Base-by-base conservation (phyloP, 1,140 invertebrate genomes). In the Drosophila kanapiae region DNA sequence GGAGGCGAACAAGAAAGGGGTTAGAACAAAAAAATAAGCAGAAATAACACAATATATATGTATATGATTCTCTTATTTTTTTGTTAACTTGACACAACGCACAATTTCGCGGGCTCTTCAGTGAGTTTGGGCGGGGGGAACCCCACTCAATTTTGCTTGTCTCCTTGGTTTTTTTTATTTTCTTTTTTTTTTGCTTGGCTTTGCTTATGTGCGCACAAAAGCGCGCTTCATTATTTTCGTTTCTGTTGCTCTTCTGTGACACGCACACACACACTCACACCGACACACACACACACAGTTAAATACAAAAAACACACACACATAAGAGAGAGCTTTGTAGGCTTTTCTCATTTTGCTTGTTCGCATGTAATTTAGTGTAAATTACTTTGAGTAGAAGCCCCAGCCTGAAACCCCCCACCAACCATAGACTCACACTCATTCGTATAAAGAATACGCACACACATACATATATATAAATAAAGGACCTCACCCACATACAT, bases 301-400 rank as follows among this genome's bases (percentile, higher is more conserved):
- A 54, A 45, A 18, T 23, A 78, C 38, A 57, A 27, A 64, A 60
- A 47, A 63, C 38, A 51, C 45, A 57, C 40, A 57, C 29, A 48
- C 51, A 63, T 45, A 62, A 37, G 53, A 27, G 35, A 68, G 47
- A 70, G 47, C 70, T 78, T 82, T 79, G 80, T 72, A 79, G 59
- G 60, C 60, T 58, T 75, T 79, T 68, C 78, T 72, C 70, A 72
- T 72, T 72, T 71, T 43, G 59, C 80, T 83, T 83, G 80, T 83
- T 78, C 76, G 80, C 82, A 83, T 80, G 81, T 84, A 84, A 84
- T 84, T 84, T 84, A 84, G 77, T 84, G 81, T 84, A 84, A 84
- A 84, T 84, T 84, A 84, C 82, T 84, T 84, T 84, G 77, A 82
- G 68, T 72, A 72, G 64, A 83, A 84, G 58, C 75, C 80, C 59